Percentiles rank a stretch among this genome's conserved stretches.
These are phyloP conservation scores for Tenodera sinensis DNA, from an alignment of 2,888 invertebrate genomes.

Conservation along the genomic window DNA sequence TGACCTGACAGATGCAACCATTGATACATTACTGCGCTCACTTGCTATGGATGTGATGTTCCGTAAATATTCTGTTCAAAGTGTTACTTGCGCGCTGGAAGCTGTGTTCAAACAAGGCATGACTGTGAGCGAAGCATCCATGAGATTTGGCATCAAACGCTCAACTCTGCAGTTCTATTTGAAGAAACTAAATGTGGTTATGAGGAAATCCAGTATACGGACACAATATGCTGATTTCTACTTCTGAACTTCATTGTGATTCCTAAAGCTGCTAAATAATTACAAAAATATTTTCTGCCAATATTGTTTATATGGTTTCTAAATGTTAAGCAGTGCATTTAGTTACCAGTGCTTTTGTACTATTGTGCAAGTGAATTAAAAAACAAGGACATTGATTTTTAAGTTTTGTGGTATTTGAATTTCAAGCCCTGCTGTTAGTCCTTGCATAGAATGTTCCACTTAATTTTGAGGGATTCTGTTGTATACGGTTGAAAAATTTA, in stretches of 20 bases:
- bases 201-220: constrained; percentile 35
- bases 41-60: constrained; percentile 32
- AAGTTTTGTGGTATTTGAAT: too few species aligned
- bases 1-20: constrained; percentile 27
- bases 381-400: too few species aligned
- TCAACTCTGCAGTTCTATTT: constrained; percentile 53
- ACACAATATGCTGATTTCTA: neutral
- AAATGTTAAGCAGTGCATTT: too few species aligned
- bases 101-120: constrained; percentile 50
- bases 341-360: too few species aligned
- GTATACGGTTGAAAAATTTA: too few species aligned
- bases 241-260: neutral
- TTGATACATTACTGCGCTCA: constrained; percentile 29
- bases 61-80: constrained; percentile 31
- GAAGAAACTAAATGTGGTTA: constrained; percentile 52
- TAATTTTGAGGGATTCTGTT: too few species aligned
- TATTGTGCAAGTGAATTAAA: too few species aligned
- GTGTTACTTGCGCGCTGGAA: constrained; percentile 44
- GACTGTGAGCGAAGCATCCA: constrained; percentile 51
- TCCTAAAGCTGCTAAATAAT: neutral
- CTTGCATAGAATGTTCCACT: too few species aligned
- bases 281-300: too few species aligned
- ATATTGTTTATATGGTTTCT: too few species aligned
- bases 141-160: constrained; percentile 52
- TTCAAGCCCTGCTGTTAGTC: too few species aligned